These are phyloP conservation scores for Philereme transversata DNA, from an alignment of 2,888 invertebrate genomes.

Conservation along the genomic window DNA sequence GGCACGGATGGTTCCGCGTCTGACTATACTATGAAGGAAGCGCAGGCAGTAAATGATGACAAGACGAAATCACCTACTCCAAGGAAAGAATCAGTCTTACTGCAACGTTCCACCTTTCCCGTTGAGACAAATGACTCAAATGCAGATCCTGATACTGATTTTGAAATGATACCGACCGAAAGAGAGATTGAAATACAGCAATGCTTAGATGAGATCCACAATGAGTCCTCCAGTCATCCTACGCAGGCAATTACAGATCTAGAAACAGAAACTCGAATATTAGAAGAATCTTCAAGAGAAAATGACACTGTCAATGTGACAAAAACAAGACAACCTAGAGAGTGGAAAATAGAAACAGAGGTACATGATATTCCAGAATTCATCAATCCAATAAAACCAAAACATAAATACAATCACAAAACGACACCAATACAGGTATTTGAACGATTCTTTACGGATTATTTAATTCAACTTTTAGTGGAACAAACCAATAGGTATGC, in stretches of 20 bases:
- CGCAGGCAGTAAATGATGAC: conserved; percentile 14
- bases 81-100: conserved; percentile 4
- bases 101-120: conserved; percentile 7
- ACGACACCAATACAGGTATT: conserved; percentile 34
- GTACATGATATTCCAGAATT: conserved; percentile 33
- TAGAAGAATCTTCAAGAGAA: conserved; percentile 16
- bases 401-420: conserved; percentile 35
- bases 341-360: conserved; percentile 33
- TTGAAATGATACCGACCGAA: too few relatives aligned
- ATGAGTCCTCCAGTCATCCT: conserved; percentile 6
- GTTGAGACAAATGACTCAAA: conserved; percentile 25
- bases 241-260: too few relatives aligned
- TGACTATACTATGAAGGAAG: conserved; percentile 5
- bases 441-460: conserved; percentile 34
- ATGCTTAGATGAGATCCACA: conserved; percentile 27
- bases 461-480: conserved; percentile 22
- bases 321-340: conserved; percentile 27
- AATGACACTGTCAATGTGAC: conserved; percentile 25
- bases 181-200: conserved; percentile 32
- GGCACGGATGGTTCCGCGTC: conserved; percentile 8
- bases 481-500: conserved; percentile 35
- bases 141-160: not conserved
- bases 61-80: conserved; percentile 4
- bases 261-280: too few relatives aligned
- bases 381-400: conserved; percentile 28